Evolutionary conservation across 1,140 invertebrate species (phyloP).

Genomic region (Colletes gigas): DNA sequence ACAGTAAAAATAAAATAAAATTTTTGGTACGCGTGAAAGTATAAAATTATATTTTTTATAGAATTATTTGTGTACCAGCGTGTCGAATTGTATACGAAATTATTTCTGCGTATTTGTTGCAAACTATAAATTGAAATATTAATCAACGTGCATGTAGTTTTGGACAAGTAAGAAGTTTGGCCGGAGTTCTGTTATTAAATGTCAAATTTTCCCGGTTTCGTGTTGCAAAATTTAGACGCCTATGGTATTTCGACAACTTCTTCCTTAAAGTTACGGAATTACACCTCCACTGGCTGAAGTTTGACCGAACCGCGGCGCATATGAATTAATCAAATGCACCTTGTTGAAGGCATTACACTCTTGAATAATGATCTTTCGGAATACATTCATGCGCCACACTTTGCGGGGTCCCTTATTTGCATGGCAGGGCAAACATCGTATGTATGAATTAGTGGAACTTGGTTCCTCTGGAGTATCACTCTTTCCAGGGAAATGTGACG

Average conservation of each 20-base stretch:
- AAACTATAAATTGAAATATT: too few relatives aligned
- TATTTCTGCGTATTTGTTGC: too few relatives aligned
- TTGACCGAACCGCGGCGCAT: background rate
- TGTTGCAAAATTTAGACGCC: background rate
- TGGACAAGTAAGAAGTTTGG: too few relatives aligned
- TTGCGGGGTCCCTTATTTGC: background rate
- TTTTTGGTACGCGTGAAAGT: too few relatives aligned
- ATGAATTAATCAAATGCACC: constrained; percentile 24
- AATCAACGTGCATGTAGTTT: too few relatives aligned
- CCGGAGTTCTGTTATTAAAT: too few relatives aligned
- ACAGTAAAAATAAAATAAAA: too few relatives aligned
- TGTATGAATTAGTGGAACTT: constrained; percentile 9
- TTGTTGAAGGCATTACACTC: constrained; percentile 15
- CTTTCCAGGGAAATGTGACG: background rate
- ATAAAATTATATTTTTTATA: too few relatives aligned
- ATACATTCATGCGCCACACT: background rate
- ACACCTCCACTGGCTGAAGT: too few relatives aligned
- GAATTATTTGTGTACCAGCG: too few relatives aligned
- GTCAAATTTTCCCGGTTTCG: too few relatives aligned
- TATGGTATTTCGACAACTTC: background rate
- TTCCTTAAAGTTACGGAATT: background rate
- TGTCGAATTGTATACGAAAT: too few relatives aligned
- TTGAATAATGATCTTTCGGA: constrained; percentile 32
- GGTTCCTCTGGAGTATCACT: background rate
- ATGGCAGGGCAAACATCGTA: background rate